phyloP scores from a whole-genome alignment of 2,797 vertebrate genomes.

The Salmo trutta region DNA sequence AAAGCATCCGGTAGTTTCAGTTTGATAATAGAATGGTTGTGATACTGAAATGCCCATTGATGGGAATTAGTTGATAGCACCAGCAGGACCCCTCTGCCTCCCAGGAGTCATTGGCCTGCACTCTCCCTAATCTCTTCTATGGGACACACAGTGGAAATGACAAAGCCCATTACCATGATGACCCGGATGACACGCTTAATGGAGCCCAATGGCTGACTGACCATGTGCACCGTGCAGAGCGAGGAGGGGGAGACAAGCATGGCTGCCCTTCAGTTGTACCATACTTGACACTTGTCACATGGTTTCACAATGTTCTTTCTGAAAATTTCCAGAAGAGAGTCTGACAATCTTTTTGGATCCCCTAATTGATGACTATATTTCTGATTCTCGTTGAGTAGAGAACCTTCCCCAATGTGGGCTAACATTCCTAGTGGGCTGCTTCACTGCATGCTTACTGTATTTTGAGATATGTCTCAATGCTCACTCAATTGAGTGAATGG shows the following conservation, averaged over 20 bases:
- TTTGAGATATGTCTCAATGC: too few relatives aligned
- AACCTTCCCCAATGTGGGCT: not conserved
- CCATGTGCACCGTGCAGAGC: not conserved
- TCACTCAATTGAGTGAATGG: too few relatives aligned
- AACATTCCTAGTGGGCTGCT: not conserved
- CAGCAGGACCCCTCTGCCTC: constrained; percentile 42
- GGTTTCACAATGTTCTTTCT: not conserved
- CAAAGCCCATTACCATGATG: constrained; percentile 76
- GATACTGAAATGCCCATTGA: constrained; percentile 48
- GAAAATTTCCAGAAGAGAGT: not conserved
- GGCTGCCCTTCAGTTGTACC: not conserved
- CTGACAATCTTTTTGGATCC: not conserved
- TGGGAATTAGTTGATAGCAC: constrained; percentile 52
- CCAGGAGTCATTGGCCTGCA: constrained; percentile 58
- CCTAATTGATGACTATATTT: not conserved
- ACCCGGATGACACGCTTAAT: constrained; percentile 33
- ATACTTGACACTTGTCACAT: not conserved
- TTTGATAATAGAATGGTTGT: constrained; percentile 19
- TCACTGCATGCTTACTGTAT: too few relatives aligned
- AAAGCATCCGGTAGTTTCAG: constrained; percentile 19
- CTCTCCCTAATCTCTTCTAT: constrained; percentile 69
- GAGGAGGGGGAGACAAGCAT: constrained; percentile 7
- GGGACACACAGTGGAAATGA: constrained; percentile 70
- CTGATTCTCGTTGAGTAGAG: not conserved
- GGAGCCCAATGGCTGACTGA: constrained; percentile 40